Evolutionary conservation across 2,113 vertebrate genomes (phyloP).

Genomic region (Phalacrocorax brasilianus): DNA sequence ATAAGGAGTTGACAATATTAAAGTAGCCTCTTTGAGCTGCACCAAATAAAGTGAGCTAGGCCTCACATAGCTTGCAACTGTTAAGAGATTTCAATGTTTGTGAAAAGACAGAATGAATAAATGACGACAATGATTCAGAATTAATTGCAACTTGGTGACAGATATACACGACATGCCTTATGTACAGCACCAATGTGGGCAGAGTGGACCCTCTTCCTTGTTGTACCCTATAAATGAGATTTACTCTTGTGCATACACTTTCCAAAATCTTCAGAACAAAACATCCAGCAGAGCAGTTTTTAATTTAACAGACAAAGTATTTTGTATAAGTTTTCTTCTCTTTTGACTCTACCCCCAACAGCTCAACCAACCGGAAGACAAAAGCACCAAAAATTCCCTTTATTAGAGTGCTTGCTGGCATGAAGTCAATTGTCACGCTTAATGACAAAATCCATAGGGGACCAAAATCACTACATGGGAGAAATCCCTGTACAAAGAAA

Average conservation of each 20-base stretch:
- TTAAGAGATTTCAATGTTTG: background rate
- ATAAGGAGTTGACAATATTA: background rate
- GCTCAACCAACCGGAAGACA: background rate
- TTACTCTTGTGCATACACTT: background rate
- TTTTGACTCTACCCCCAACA: background rate
- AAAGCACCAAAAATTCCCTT: background rate
- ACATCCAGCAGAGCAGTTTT: background rate
- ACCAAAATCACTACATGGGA: background rate
- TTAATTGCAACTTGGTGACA: background rate
- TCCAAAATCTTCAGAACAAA: background rate
- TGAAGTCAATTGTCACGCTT: background rate
- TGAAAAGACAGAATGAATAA: background rate
- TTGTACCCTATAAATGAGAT: background rate
- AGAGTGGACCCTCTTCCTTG: background rate
- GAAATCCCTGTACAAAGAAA: background rate
- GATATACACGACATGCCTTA: background rate
- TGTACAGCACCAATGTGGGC: background rate
- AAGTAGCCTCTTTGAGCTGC: background rate
- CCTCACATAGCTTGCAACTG: background rate
- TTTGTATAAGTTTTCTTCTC: background rate
- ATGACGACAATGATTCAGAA: background rate
- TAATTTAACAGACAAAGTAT: background rate
- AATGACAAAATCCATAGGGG: constrained; percentile 5
- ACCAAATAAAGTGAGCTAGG: background rate
- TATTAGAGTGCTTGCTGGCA: background rate